Evolutionary conservation across 2,888 invertebrate genomes (phyloP), one percentile per base, ranked within the genome.

Genomic region (Caradrina clavipalpis): DNA sequence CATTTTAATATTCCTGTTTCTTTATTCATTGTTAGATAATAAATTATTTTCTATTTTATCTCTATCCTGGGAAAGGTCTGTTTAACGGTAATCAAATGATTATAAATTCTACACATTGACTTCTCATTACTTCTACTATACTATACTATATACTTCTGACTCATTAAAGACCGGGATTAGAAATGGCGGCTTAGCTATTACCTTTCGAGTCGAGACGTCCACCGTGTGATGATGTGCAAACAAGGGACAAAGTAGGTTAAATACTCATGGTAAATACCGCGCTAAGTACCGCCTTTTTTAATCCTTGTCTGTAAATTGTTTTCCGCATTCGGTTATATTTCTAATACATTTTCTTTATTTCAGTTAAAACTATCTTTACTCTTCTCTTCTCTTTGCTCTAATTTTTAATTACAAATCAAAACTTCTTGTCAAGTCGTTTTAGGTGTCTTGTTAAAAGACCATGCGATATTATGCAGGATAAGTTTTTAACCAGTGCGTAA

Each of bases 61-160:
- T 70, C 57, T 64, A 45, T n/a, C 55, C 49, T 71, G 76, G 66
- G 64, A 82, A 89, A 92, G 92, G 90, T 88, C 87, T 91, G 70
- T 85, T 89, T 26, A 76, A 79, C 75, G 93, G 92, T 92, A 93
- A 91, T 69, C 22, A 17, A 57, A 49, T 51, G 13, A 50, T 49
- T n/a, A 19, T 56, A 21, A 42, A 45, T 19, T 68, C 11, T 35
- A 61, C 51, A 73, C 17, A 7, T 49, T 26, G n/a, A n/a, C n/a
- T n/a, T n/a, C n/a, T n/a, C n/a, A n/a, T n/a, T n/a, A n/a, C n/a
- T n/a, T n/a, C n/a, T n/a, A n/a, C n/a, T n/a, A n/a, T n/a, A n/a
- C n/a, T n/a, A n/a, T n/a, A n/a, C n/a, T n/a, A n/a, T n/a, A n/a
- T n/a, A n/a, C n/a, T n/a, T n/a, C n/a, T n/a, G n/a, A n/a, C n/a